A percentile compares a stretch with the other conserved stretches of the same genome.
These are phyloP conservation scores for Microchrysa polita DNA, from an alignment of 2,888 invertebrate genomes.

Conservation along the genomic window DNA sequence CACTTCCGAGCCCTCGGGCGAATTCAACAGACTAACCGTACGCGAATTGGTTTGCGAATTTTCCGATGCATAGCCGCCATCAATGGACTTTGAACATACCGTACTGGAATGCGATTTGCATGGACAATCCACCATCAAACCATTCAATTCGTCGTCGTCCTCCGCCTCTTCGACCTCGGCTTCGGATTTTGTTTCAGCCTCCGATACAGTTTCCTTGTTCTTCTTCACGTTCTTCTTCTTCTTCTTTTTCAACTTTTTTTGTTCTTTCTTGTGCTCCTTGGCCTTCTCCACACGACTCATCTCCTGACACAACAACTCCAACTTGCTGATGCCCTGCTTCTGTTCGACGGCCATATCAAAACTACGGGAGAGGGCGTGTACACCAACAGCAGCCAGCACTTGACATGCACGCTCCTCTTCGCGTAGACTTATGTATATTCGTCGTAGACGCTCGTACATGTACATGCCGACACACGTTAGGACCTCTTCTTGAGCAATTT, in stretches of 20 bases:
- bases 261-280: slow-evolving; percentile 85
- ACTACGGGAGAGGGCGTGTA: slow-evolving; percentile 87
- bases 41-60: slow-evolving; percentile 71
- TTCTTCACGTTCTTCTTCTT: slow-evolving; percentile 73
- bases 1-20: slow-evolving; percentile 89
- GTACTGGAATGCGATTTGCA: slow-evolving; percentile 62
- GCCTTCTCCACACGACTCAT: slow-evolving; percentile 86
- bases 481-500: slow-evolving; percentile 96
- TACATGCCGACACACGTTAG: slow-evolving; percentile 94
- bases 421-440: slow-evolving; percentile 84
- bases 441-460: slow-evolving; percentile 88
- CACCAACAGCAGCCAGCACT: slow-evolving; percentile 87
- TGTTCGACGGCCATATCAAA: slow-evolving; percentile 91
- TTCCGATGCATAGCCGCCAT: slow-evolving; percentile 90
- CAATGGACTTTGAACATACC: slow-evolving; percentile 71
- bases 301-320: slow-evolving; percentile 88
- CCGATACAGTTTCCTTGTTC: slow-evolving; percentile 56
- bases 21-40: slow-evolving; percentile 82
- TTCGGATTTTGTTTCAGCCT: slow-evolving; percentile 56
- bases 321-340: slow-evolving; percentile 87
- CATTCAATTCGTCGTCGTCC: slow-evolving; percentile 53
- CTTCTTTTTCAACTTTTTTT: slow-evolving; percentile 84
- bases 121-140: slow-evolving; percentile 59
- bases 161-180: slow-evolving; percentile 5
- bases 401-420: slow-evolving; percentile 96